Evolutionary conservation across 2,888 invertebrate species (phyloP).

Genomic region (Mantis religiosa): DNA sequence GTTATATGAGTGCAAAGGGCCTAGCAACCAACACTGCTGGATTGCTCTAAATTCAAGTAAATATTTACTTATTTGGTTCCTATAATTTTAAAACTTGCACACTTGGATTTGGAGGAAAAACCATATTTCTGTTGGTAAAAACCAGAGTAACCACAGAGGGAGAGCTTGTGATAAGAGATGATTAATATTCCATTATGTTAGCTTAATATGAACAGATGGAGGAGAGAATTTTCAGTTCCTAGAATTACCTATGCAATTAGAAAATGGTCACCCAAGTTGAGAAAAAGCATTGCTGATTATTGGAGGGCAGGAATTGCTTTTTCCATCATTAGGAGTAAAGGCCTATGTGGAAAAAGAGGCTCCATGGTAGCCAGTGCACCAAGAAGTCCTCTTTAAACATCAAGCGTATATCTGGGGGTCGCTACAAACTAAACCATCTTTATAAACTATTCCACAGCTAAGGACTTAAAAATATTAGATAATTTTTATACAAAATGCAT

Average conservation of each 20-base stretch:
- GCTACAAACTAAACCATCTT: constrained; percentile 1
- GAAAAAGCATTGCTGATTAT: neutral
- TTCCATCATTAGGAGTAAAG: constrained; percentile 11
- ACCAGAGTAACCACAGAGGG: neutral
- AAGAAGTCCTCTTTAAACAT: neutral
- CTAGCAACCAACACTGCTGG: neutral
- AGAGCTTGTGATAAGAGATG: neutral
- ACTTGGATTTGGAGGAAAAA: neutral
- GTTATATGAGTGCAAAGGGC: neutral
- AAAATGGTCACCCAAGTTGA: neutral
- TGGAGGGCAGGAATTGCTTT: neutral
- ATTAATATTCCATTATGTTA: neutral
- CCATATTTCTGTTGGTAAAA: neutral
- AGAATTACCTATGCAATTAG: neutral
- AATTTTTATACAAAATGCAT: neutral
- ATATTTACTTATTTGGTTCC: neutral
- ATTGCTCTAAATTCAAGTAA: neutral
- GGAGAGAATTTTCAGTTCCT: neutral
- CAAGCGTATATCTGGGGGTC: neutral
- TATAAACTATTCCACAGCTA: neutral
- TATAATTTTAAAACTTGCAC: neutral
- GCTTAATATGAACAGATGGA: neutral
- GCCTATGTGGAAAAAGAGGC: neutral
- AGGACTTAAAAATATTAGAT: neutral
- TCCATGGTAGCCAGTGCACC: neutral